Conservation (phyloP, 2,113 vertebrate genomes). For the Dicrurus megarhynchus region DNA sequence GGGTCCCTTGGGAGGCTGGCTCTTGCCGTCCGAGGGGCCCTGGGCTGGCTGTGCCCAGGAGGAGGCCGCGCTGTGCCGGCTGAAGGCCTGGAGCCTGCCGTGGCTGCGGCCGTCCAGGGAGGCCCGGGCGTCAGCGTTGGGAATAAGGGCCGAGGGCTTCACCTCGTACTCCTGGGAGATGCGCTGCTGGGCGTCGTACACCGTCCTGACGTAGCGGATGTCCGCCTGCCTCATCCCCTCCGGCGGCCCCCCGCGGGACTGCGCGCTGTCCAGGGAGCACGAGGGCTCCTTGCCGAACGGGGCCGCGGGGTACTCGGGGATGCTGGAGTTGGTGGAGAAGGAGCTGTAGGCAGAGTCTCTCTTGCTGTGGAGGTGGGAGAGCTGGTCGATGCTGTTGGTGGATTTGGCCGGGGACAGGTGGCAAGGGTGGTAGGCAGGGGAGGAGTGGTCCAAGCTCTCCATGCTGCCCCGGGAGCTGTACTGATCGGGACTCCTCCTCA, state of each 20-base stretch:
- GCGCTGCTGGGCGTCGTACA: slow-evolving; percentile 80
- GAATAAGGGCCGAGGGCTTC: slow-evolving; percentile 68
- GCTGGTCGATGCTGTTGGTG: slow-evolving; percentile 91
- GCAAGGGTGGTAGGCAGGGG: slow-evolving; percentile 83
- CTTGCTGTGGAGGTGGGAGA: slow-evolving; percentile 88
- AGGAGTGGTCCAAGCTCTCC: slow-evolving; percentile 89
- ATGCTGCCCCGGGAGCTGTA: slow-evolving; percentile 96
- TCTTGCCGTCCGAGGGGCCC: slow-evolving; percentile 72
- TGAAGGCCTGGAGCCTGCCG: slow-evolving; percentile 33
- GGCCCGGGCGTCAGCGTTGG: slow-evolving; percentile 35
- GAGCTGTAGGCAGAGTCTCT: slow-evolving; percentile 96
- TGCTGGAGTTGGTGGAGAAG: slow-evolving; percentile 93
- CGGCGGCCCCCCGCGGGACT: slow-evolving; percentile 58
- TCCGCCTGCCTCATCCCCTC: slow-evolving; percentile 86
- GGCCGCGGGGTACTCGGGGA: slow-evolving; percentile 83
- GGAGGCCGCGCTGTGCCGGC: slow-evolving; percentile 69
- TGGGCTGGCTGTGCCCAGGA: slow-evolving; percentile 70
- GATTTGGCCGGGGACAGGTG: slow-evolving; percentile 90
- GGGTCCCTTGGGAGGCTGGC: slow-evolving; percentile 62
- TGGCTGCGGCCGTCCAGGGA: slow-evolving; percentile 44
- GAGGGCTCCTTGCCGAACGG: slow-evolving; percentile 77
- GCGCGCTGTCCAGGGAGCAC: slow-evolving; percentile 78
- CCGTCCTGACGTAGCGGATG: slow-evolving; percentile 81
- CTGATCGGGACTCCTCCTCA: slow-evolving; percentile 91
- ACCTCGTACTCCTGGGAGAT: slow-evolving; percentile 84